phyloP scores from a whole-genome alignment of 2,797 vertebrate species.

The Acipenser transmontanus region DNA sequence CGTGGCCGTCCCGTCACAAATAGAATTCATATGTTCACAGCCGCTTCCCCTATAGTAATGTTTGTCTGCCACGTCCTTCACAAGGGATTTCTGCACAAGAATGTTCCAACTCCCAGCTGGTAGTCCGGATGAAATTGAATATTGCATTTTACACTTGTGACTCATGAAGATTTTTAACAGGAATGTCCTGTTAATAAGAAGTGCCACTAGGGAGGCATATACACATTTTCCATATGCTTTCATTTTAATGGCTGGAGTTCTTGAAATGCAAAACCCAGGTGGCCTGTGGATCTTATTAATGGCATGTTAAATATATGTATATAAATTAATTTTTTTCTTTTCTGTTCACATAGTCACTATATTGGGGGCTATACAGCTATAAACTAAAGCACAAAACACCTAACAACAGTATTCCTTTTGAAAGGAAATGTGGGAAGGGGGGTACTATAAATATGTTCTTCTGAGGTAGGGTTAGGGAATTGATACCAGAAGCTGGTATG shows the following conservation, averaged over 20 bases:
- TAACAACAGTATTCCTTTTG: too few species aligned
- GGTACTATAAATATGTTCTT: too few species aligned
- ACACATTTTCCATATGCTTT: slow-evolving; percentile 5
- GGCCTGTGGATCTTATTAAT: slow-evolving; percentile 30
- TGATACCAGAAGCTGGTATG: too few species aligned
- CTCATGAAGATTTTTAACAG: not conserved
- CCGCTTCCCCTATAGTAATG: not conserved
- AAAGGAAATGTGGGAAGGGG: too few species aligned
- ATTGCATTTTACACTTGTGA: slow-evolving; percentile 2
- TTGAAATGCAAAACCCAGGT: not conserved
- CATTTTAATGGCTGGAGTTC: not conserved
- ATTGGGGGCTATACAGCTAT: too few species aligned
- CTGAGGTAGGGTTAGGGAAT: too few species aligned
- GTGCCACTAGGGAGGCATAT: not conserved
- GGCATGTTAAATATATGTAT: slow-evolving; percentile 26
- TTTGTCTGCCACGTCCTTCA: not conserved
- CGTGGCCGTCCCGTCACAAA: too few species aligned
- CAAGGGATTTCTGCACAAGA: not conserved
- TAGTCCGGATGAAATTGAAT: slow-evolving; percentile 3
- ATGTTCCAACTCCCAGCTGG: not conserved
- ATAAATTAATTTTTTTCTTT: not conserved
- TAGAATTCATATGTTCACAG: not conserved
- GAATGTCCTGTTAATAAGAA: slow-evolving; percentile 6
- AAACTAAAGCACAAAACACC: too few species aligned
- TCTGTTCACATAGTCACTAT: not conserved